Conservation (phyloP, 2,797 vertebrate species). For the Acipenser oxyrinchus region DNA sequence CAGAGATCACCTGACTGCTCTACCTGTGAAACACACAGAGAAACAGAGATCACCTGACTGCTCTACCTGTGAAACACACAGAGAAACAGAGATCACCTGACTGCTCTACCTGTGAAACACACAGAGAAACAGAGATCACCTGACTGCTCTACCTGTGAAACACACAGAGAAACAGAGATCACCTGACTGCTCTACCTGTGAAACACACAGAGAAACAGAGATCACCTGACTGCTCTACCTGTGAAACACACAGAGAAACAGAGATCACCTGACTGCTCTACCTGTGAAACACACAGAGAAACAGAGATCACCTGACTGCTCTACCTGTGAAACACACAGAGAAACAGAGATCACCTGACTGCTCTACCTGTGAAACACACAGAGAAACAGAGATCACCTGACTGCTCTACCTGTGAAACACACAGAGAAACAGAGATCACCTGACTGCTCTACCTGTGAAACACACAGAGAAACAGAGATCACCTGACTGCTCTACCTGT, state of each 20-base stretch:
- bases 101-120: conserved; percentile 6
- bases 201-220: conserved; percentile 73
- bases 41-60: conserved; percentile 82
- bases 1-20: too few species aligned
- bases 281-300: conserved; percentile 1
- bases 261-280: conserved; percentile 7
- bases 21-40: conserved; percentile 51
- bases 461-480: too few species aligned
- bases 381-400: conserved; percentile 81
- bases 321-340: conserved; percentile 3
- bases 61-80: conserved; percentile 53
- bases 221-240: conserved; percentile 80
- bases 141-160: neutral
- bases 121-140: neutral
- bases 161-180: neutral
- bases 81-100: conserved; percentile 6
- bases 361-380: conserved; percentile 31
- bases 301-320: neutral
- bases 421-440: conserved; percentile 8
- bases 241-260: conserved; percentile 11
- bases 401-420: conserved; percentile 63
- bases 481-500: too few species aligned
- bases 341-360: neutral
- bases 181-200: conserved; percentile 5
- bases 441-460: neutral